Conservation (phyloP, 2,888 invertebrate species). For the Pterostichus niger region DNA sequence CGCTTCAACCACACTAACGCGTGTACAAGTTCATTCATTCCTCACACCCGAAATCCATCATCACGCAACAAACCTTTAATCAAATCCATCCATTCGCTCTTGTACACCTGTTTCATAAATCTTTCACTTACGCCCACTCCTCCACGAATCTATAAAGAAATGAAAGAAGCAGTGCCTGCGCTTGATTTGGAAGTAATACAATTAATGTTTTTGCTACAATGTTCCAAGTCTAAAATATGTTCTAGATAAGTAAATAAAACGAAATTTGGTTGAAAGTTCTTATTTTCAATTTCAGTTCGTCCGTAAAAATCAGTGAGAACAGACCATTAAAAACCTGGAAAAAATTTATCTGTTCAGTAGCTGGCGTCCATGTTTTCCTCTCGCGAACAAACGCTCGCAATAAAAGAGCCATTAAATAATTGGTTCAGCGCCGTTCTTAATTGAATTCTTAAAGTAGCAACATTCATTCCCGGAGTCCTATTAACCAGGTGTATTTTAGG, state of each 20-base stretch:
- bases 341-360: constrained; percentile 19
- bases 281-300: constrained; percentile 23
- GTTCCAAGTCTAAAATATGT: neutral
- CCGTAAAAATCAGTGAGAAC: constrained; percentile 50
- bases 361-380: constrained; percentile 35
- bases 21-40: too few species aligned
- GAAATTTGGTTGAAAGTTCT: constrained; percentile 22
- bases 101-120: too few species aligned
- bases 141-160: too few species aligned
- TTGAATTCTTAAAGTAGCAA: constrained; percentile 59
- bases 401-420: constrained; percentile 60
- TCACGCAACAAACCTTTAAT: too few species aligned
- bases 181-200: too few species aligned
- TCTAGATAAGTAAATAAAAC: neutral
- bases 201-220: neutral
- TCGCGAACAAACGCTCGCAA: constrained; percentile 51
- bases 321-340: constrained; percentile 19
- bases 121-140: too few species aligned
- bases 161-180: too few species aligned
- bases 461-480: constrained; percentile 43
- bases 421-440: constrained; percentile 55
- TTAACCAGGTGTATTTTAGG: constrained; percentile 61
- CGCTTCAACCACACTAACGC: too few species aligned
- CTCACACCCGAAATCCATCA: too few species aligned
- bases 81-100: too few species aligned